These are phyloP conservation scores for Clarias laeviceps DNA, from an alignment of 2,797 vertebrate genomes.

Conservation along the genomic window DNA sequence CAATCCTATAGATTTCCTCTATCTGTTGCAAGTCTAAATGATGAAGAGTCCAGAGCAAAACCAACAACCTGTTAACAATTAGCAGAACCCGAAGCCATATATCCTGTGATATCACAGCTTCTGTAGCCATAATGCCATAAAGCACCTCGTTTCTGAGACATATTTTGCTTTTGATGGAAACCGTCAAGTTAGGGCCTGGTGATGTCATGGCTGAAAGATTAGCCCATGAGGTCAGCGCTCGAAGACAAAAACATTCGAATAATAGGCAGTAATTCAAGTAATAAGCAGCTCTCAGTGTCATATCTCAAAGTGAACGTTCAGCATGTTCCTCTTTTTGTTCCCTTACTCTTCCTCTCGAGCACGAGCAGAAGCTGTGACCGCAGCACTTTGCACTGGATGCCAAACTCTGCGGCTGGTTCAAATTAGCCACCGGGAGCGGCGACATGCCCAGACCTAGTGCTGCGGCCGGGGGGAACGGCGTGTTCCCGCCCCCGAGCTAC, in stretches of 20 bases:
- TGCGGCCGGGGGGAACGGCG: slow-evolving; percentile 61
- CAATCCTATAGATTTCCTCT: background rate
- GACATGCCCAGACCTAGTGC: slow-evolving; percentile 74
- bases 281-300: slow-evolving; percentile 39
- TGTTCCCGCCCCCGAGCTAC: slow-evolving; percentile 62
- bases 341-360: slow-evolving; percentile 55
- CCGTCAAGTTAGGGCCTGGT: slow-evolving; percentile 61
- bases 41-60: background rate
- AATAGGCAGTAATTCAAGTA: slow-evolving; percentile 60
- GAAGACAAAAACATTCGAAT: slow-evolving; percentile 67
- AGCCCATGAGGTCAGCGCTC: slow-evolving; percentile 70
- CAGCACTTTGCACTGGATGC: slow-evolving; percentile 72
- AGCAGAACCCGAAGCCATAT: slow-evolving; percentile 29
- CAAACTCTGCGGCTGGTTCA: slow-evolving; percentile 76
- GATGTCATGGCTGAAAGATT: slow-evolving; percentile 71
- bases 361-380: slow-evolving; percentile 71
- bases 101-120: slow-evolving; percentile 50
- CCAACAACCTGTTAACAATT: slow-evolving; percentile 43
- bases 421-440: slow-evolving; percentile 76
- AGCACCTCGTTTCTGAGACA: slow-evolving; percentile 8
- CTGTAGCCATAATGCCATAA: slow-evolving; percentile 34
- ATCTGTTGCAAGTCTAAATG: background rate
- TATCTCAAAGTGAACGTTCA: slow-evolving; percentile 39
- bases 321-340: slow-evolving; percentile 22
- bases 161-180: slow-evolving; percentile 57